These are phyloP conservation scores for Nothoprocta perdicaria DNA, from an alignment of 2,113 vertebrate genomes.

Conservation along the genomic window DNA sequence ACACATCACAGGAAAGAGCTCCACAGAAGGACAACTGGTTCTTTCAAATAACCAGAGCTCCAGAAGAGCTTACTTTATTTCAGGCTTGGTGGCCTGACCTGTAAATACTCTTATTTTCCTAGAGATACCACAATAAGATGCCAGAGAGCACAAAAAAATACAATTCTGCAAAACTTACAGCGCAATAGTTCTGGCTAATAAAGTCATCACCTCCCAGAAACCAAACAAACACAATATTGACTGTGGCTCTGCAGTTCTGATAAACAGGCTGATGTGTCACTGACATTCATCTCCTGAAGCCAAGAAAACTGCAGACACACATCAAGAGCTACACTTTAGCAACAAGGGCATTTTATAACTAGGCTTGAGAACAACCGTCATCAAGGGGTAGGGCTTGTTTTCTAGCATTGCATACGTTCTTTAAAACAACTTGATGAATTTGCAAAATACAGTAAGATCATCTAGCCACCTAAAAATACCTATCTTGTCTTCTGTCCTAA, in stretches of 20 bases:
- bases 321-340: not conserved
- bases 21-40: not conserved
- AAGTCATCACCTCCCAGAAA: conserved; percentile 40
- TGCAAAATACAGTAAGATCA: not conserved
- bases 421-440: not conserved
- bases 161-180: conserved; percentile 9
- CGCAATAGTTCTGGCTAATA: conserved; percentile 15
- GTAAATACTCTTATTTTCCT: not conserved
- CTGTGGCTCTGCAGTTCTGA: not conserved
- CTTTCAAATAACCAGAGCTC: conserved; percentile 10
- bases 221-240: conserved; percentile 20
- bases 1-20: not conserved
- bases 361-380: not conserved
- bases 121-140: not conserved
- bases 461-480: not conserved
- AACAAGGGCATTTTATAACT: conserved; percentile 12
- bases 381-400: not conserved
- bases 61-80: conserved; percentile 2
- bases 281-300: conserved; percentile 8
- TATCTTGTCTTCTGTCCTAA: not conserved
- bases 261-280: conserved; percentile 24
- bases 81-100: not conserved
- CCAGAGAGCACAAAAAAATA: not conserved
- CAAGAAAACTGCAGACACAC: not conserved
- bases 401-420: not conserved